Evolutionary conservation across 1,140 invertebrate genomes (phyloP).

Genomic region (Ephestia elutella): DNA sequence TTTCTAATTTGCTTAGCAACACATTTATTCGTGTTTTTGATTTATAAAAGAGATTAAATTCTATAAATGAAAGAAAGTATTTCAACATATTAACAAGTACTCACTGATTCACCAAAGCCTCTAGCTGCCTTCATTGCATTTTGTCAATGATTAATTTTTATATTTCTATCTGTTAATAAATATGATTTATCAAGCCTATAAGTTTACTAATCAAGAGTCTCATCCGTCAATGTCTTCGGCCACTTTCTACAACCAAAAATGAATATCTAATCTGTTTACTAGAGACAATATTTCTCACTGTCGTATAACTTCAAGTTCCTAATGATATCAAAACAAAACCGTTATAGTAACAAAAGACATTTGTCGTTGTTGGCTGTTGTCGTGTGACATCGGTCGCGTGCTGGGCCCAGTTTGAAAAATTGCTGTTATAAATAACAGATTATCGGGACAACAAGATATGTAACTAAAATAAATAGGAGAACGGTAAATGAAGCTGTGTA

Average conservation of each 20-base stretch:
- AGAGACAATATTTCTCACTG: conserved; percentile 57
- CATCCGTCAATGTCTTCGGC: conserved; percentile 47
- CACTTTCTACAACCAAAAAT: conserved; percentile 46
- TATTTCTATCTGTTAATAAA: no score
- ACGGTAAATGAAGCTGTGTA: conserved; percentile 56
- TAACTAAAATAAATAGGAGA: conserved; percentile 58
- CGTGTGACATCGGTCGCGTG: conserved; percentile 51
- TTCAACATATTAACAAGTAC: no score
- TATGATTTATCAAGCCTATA: background rate
- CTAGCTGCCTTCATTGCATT: no score
- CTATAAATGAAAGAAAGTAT: no score
- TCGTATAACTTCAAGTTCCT: conserved; percentile 50
- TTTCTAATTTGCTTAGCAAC: no score
- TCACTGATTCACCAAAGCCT: no score
- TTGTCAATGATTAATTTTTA: no score
- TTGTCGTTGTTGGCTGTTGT: conserved; percentile 34
- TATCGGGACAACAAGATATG: conserved; percentile 60
- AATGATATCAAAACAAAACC: conserved; percentile 65
- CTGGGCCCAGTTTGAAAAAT: conserved; percentile 55
- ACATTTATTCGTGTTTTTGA: no score
- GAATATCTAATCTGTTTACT: conserved; percentile 56
- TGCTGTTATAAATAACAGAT: conserved; percentile 64
- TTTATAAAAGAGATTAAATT: no score
- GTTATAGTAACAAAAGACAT: conserved; percentile 62
- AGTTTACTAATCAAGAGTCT: conserved; percentile 23